phyloP scores from a whole-genome alignment of 1,140 invertebrate species.

The Epicauta chinensis region DNA sequence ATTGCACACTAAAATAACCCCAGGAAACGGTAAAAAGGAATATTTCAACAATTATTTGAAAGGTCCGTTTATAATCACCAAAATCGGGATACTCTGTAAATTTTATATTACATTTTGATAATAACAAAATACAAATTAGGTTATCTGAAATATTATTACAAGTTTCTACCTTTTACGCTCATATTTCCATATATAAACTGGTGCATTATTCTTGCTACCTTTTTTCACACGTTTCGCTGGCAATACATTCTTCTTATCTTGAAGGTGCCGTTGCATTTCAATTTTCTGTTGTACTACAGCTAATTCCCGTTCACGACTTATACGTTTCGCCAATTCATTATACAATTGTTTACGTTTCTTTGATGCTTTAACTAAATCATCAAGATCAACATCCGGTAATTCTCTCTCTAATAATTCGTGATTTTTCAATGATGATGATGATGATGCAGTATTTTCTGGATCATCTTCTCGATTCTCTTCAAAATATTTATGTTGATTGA shows the following conservation, averaged over 20 bases:
- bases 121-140: too few species aligned
- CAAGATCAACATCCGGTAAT: constrained; percentile 51
- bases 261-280: constrained; percentile 66
- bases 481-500: constrained; percentile 79
- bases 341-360: constrained; percentile 62
- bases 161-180: constrained; percentile 66
- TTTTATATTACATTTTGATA: too few species aligned
- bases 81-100: too few species aligned
- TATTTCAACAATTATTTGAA: too few species aligned
- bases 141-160: too few species aligned
- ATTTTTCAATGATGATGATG: constrained; percentile 11
- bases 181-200: constrained; percentile 81
- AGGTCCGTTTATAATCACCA: too few species aligned
- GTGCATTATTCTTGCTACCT: constrained; percentile 63
- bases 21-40: too few species aligned
- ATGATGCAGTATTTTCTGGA: too few species aligned
- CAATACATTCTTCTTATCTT: constrained; percentile 55
- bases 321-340: constrained; percentile 72
- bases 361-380: constrained; percentile 49
- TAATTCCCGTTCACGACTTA: constrained; percentile 76
- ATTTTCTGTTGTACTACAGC: constrained; percentile 77
- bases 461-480: constrained; percentile 56
- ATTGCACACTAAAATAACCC: too few species aligned
- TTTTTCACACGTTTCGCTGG: constrained; percentile 60
- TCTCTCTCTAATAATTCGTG: constrained; percentile 50